Base-by-base conservation (phyloP, 1,140 invertebrate genomes). In the Drosophila simulans region DNA sequence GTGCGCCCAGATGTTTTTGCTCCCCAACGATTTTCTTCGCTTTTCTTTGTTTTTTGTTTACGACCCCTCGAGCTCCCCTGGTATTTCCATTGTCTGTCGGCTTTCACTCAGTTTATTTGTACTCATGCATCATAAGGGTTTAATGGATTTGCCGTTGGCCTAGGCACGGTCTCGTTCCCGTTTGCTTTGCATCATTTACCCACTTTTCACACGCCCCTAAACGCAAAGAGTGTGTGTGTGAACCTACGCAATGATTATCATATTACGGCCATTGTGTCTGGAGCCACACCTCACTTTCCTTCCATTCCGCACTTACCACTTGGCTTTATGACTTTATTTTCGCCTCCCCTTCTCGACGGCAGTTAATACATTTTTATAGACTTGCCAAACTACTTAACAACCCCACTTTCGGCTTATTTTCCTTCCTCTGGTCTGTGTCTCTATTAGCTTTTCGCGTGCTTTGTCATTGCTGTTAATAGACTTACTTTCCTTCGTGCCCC, bases 401-500 rank as follows among this genome's bases (percentile, higher is more conserved):
- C 58, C 43, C 43, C 53, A 55, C 57, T 51, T 54, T 12, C 40
- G 49, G 46, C 45, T 31, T 55, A 15, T 27, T 13, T 22, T 8
- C 56, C 15, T 3, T 27, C 45, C n/a, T 56, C n/a, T 31, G 52
- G 51, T 11, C 59, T 76, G 80, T 82, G 70, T 89, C 80, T 73
- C 83, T 83, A 89, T 88, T 89, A 89, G 79, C 84, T 89, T 89
- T 88, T 88, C 75, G 83, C 84, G 83, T 89, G 80, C 82, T 85
- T 83, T 88, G 83, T 89, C 84, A 88, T 88, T 89, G 83, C 79
- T 63, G 83, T 88, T 88, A 88, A 88, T 88, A 88, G 84, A 88
- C 83, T 88, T 89, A 77, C 71, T 83, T 86, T 76, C 55, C 64
- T 60, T 64, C 42, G 49, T 46, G 46, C 4, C 48, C n/a, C n/a